These are phyloP conservation scores for Columba janthina DNA, from an alignment of 2,113 vertebrate genomes.

Conservation along the genomic window DNA sequence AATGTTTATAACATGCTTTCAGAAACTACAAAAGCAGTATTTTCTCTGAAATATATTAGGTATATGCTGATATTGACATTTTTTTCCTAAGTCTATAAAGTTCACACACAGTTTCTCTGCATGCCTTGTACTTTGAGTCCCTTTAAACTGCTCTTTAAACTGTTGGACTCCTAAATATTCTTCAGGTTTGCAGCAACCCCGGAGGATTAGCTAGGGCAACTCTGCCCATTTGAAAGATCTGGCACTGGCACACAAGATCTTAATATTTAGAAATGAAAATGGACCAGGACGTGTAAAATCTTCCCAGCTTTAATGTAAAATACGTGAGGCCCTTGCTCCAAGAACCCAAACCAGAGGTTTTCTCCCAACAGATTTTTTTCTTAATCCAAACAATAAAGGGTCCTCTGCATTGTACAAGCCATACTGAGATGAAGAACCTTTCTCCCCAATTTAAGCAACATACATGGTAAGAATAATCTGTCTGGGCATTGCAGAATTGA, in stretches of 20 bases:
- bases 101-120: neutral
- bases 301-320: neutral
- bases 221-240: neutral
- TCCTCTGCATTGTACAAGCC: neutral
- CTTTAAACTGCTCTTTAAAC: neutral
- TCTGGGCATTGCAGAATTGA: neutral
- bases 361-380: neutral
- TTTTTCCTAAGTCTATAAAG: neutral
- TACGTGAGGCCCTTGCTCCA: neutral
- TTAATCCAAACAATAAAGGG: neutral
- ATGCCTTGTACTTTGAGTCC: neutral
- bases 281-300: neutral
- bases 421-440: neutral
- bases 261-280: neutral
- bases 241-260: neutral
- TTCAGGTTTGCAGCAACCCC: neutral
- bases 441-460: neutral
- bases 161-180: neutral
- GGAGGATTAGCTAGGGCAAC: neutral
- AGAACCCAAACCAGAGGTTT: neutral
- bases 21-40: neutral
- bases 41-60: neutral
- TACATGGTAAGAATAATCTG: neutral
- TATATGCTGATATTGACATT: neutral
- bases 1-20: neutral